Conservation (phyloP, 2,113 vertebrate species). For the cattle (Bos taurus) region DNA sequence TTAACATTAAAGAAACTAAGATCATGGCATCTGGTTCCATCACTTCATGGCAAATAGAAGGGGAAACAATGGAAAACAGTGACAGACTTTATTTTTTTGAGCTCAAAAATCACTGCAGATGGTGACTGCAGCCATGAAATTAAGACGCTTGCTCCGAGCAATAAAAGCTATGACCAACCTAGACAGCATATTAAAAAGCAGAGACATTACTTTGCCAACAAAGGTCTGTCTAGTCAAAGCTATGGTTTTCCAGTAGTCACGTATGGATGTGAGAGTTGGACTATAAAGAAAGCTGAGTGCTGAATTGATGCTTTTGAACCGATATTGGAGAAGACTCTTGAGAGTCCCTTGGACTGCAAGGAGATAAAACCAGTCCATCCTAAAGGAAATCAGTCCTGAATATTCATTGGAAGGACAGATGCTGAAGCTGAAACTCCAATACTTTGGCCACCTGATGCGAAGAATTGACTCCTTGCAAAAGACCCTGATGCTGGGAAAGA, state of each 20-base stretch:
- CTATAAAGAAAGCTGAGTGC: background rate
- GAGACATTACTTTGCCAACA: background rate
- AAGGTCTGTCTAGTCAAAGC: background rate
- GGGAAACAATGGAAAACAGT: background rate
- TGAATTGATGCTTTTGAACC: background rate
- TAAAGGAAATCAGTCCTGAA: background rate
- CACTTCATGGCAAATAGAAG: background rate
- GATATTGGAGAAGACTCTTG: background rate
- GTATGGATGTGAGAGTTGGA: background rate
- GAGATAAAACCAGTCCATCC: background rate
- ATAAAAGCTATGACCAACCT: background rate
- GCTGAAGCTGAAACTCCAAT: background rate
- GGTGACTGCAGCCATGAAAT: background rate
- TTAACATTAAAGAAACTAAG: background rate
- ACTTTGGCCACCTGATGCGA: background rate
- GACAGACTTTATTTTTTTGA: background rate
- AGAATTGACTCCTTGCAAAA: background rate
- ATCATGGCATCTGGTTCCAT: background rate
- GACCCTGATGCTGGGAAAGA: background rate
- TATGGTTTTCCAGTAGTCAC: background rate
- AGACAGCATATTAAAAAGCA: background rate
- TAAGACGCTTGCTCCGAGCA: background rate
- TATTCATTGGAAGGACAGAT: background rate
- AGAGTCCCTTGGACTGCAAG: background rate
- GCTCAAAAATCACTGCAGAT: background rate